A percentile compares a stretch with the other conserved stretches of the same genome.
These are phyloP conservation scores for Chromis chromis DNA, from an alignment of 2,797 vertebrate genomes.

Conservation along the genomic window DNA sequence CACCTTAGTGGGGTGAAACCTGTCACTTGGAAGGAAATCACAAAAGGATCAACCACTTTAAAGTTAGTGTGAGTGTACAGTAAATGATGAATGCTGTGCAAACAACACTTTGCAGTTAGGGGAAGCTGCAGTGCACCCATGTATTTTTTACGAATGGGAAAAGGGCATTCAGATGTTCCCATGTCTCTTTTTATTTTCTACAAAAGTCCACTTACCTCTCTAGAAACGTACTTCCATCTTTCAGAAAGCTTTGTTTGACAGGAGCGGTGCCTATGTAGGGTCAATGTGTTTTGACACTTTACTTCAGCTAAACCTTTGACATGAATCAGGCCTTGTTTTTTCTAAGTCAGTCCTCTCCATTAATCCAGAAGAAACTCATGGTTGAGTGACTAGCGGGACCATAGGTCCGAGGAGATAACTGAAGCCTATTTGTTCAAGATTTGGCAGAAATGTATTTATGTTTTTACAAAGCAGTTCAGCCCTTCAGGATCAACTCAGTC, in stretches of 20 bases:
- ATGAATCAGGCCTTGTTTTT: conserved; percentile 60
- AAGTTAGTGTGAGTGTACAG: background rate
- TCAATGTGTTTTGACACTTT: conserved; percentile 56
- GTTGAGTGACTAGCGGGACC: conserved; percentile 27
- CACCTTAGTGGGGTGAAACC: background rate
- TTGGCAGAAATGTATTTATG: conserved; percentile 55
- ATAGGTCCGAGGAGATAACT: conserved; percentile 51
- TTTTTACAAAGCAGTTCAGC: conserved; percentile 43
- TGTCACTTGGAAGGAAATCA: background rate
- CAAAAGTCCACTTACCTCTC: conserved; percentile 13
- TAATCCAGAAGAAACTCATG: conserved; percentile 46
- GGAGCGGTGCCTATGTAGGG: conserved; percentile 6
- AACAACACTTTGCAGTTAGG: background rate
- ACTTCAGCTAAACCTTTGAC: conserved; percentile 52
- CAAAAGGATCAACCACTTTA: background rate
- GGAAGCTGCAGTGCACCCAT: conserved; percentile 17
- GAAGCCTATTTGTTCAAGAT: conserved; percentile 58
- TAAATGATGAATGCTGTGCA: conserved; percentile 6
- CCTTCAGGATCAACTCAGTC: conserved; percentile 47
- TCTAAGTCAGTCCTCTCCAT: conserved; percentile 27
- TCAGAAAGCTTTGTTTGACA: conserved; percentile 33
- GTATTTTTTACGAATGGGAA: conserved; percentile 8
- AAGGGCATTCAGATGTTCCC: conserved; percentile 27
- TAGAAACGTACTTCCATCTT: conserved; percentile 22
- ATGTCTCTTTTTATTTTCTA: conserved; percentile 27